phyloP scores from a whole-genome alignment of 2,113 vertebrate genomes.

The Alouatta palliata region DNA sequence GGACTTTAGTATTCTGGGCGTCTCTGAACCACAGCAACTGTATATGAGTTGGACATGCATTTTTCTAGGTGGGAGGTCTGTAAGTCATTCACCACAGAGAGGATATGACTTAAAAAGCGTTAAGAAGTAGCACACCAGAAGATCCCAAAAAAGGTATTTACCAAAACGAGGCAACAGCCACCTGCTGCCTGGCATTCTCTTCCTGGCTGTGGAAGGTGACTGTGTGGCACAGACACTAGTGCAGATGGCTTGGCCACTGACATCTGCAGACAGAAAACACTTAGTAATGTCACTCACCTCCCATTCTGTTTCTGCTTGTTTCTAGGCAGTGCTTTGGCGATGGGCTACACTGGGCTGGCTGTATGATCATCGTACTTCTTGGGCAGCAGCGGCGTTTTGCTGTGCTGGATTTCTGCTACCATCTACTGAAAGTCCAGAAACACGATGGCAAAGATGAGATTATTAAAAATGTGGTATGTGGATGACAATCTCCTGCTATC shows the following conservation, averaged over 20 bases:
- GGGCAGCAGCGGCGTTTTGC: constrained; percentile 92
- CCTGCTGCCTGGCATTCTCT: rapidly evolving
- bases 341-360: constrained; percentile 93
- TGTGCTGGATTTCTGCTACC: constrained; percentile 93
- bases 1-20: not conserved
- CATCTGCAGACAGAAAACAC: not conserved
- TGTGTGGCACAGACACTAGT: not conserved
- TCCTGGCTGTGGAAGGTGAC: not conserved
- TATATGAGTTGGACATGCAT: not conserved
- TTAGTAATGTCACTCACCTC: rapidly evolving
- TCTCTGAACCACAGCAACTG: not conserved
- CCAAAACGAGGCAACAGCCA: not conserved
- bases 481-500: not conserved
- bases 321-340: constrained; percentile 92
- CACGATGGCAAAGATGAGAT: constrained; percentile 93
- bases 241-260: rapidly evolving
- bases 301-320: not conserved
- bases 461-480: constrained; percentile 93
- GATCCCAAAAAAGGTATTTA: not conserved
- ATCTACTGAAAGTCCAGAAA: constrained; percentile 92
- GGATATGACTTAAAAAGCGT: not conserved
- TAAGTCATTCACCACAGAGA: not conserved
- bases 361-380: constrained; percentile 92
- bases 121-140: not conserved
- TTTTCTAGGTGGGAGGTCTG: not conserved